These are phyloP conservation scores for Plutomurus gul DNA, from an alignment of 1,140 invertebrate genomes.

Conservation along the genomic window DNA sequence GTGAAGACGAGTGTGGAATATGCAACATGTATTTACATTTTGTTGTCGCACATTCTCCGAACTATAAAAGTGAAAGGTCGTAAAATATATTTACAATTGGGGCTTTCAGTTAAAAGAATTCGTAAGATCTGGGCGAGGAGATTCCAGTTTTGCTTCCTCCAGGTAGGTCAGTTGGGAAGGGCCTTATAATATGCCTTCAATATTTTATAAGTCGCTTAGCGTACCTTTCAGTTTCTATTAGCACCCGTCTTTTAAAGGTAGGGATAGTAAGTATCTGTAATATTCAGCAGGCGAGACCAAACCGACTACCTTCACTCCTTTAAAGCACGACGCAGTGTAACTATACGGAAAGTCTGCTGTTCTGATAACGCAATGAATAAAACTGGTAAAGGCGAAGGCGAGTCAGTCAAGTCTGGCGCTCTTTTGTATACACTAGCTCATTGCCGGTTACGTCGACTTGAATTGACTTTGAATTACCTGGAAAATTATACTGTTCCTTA, in stretches of 20 bases:
- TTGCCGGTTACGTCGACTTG: neutral
- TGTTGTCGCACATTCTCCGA: neutral
- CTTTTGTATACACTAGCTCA: no score
- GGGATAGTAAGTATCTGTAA: no score
- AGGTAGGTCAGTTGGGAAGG: conserved; percentile 25
- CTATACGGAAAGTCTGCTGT: no score
- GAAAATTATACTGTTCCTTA: conserved; percentile 10
- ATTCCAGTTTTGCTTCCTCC: no score
- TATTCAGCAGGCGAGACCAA: no score
- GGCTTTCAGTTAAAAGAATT: neutral
- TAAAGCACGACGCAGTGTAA: no score
- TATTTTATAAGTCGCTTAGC: neutral
- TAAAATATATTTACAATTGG: conserved; percentile 16
- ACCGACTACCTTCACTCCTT: no score
- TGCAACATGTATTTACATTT: neutral
- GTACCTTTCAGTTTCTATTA: neutral
- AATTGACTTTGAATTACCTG: conserved; percentile 19
- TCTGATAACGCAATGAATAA: no score
- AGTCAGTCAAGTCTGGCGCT: no score
- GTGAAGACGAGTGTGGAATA: no score
- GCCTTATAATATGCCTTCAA: neutral
- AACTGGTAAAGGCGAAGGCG: no score
- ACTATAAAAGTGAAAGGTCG: conserved; percentile 18
- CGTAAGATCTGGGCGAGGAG: conserved; percentile 4
- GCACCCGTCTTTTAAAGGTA: neutral